These are phyloP conservation scores for Anhinga rufa DNA, from an alignment of 2,113 vertebrate genomes.

Conservation along the genomic window DNA sequence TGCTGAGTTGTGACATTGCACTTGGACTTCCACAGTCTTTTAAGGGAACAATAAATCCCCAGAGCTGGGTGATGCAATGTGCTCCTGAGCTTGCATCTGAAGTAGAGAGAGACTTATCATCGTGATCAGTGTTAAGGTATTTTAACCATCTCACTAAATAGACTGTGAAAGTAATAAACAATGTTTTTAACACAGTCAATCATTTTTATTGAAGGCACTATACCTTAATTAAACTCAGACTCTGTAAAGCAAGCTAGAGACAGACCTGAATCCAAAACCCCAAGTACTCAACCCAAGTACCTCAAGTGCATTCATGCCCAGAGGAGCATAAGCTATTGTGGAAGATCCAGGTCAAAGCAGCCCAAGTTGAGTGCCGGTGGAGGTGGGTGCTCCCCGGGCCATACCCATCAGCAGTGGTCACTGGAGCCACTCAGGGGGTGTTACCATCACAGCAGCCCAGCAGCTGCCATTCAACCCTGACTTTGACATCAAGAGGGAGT, in stretches of 20 bases:
- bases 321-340: background rate
- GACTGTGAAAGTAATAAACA: background rate
- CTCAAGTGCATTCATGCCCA: background rate
- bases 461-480: background rate
- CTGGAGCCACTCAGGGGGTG: background rate
- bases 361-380: fast-evolving
- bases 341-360: background rate
- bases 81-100: background rate
- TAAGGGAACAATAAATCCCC: background rate
- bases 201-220: background rate
- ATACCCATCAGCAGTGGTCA: background rate
- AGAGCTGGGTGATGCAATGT: background rate
- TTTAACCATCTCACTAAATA: background rate
- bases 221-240: background rate
- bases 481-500: background rate
- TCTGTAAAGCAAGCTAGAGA: background rate
- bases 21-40: background rate
- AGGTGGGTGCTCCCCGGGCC: fast-evolving
- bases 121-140: background rate
- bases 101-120: background rate
- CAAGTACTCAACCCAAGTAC: background rate
- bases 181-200: background rate
- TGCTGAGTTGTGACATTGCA: background rate
- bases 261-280: background rate
- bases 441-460: background rate